Percentiles rank a stretch among this genome's conserved stretches.
These are phyloP conservation scores for Phaethon lepturus DNA, from an alignment of 2,113 vertebrate species.

Conservation along the genomic window DNA sequence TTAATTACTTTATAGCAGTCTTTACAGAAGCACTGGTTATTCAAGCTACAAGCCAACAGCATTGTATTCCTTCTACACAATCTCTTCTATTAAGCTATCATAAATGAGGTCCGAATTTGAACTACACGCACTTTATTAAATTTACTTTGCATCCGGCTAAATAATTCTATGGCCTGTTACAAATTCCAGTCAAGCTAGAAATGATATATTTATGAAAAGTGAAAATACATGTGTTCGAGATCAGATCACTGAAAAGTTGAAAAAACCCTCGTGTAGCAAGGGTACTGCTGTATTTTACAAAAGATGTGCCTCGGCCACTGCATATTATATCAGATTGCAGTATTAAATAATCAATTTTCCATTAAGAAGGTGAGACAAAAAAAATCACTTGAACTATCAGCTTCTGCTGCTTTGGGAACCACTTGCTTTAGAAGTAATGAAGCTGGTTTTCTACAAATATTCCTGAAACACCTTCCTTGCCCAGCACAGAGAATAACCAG, in stretches of 20 bases:
- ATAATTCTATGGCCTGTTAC: neutral
- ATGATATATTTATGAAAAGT: neutral
- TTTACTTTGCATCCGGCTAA: neutral
- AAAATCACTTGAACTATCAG: neutral
- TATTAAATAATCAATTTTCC: neutral
- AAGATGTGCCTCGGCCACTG: neutral
- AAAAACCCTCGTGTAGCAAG: neutral
- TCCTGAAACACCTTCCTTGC: neutral
- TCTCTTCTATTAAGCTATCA: neutral
- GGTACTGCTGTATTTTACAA: neutral
- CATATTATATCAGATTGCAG: rapidly evolving
- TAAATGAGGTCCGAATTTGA: neutral
- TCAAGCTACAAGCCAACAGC: neutral
- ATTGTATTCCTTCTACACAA: neutral
- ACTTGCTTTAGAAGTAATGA: neutral
- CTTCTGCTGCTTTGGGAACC: neutral
- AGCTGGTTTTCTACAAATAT: neutral
- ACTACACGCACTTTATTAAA: neutral
- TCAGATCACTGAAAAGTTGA: neutral
- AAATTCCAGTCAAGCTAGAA: neutral
- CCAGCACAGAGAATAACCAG: neutral
- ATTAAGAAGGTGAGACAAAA: neutral
- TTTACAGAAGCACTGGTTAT: neutral
- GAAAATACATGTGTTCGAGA: rapidly evolving
- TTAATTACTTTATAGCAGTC: neutral